phyloP scores from a whole-genome alignment of 2,113 vertebrate genomes.

The Callipepla californica region DNA sequence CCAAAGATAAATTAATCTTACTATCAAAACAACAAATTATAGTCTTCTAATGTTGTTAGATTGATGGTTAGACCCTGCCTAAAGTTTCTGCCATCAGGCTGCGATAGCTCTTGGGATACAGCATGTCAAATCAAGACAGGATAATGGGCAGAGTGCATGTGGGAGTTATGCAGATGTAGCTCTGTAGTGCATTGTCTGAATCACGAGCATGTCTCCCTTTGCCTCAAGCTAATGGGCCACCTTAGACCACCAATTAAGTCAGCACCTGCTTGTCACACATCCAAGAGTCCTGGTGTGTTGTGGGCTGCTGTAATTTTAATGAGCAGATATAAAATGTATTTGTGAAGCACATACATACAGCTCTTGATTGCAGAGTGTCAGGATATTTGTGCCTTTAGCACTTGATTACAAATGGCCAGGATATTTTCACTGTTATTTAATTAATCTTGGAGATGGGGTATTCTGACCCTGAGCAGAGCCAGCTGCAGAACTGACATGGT shows the following conservation, averaged over 20 bases:
- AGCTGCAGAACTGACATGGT: not conserved
- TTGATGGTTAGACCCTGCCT: not conserved
- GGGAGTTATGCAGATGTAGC: not conserved
- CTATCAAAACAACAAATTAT: not conserved
- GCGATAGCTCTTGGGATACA: not conserved
- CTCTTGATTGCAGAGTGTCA: not conserved
- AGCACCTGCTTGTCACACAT: not conserved
- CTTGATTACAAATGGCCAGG: not conserved
- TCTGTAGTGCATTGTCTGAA: not conserved
- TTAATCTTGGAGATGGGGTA: not conserved
- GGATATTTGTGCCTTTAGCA: not conserved
- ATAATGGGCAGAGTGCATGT: not conserved
- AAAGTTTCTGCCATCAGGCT: not conserved
- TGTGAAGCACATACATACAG: not conserved
- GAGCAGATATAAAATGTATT: not conserved
- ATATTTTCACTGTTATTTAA: slow-evolving; percentile 1
- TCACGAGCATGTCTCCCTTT: not conserved
- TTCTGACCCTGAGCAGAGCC: not conserved
- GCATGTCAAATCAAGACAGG: not conserved
- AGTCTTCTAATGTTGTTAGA: not conserved
- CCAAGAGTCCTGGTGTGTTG: not conserved
- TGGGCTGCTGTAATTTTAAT: not conserved
- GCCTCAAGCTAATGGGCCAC: not conserved
- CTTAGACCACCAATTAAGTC: not conserved
- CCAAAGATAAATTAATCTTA: not conserved